Base-by-base conservation (phyloP, 2,888 invertebrate genomes). In the Yponomeuta malinellus region DNA sequence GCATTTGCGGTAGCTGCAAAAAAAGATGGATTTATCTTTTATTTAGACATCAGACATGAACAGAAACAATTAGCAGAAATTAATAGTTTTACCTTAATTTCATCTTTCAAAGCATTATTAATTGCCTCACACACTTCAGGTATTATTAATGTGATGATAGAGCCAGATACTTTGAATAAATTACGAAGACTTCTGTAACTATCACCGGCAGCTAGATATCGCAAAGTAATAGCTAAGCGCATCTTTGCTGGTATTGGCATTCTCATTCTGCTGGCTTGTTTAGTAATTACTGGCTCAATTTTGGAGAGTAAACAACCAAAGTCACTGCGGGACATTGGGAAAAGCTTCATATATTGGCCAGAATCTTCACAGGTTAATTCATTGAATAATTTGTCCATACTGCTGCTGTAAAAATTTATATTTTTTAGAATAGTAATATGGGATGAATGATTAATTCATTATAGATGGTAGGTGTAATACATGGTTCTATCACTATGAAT, bases 81-180 rank as follows among this genome's bases (percentile, higher is more conserved):
- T 59, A 12, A 6, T 59, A 59, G 2, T 59, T 59, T 59, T 59
- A 59, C 52, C 52, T 59, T 4, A 15, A 59, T 12, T 59, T 59
- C 52, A 59, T 59, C 52, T 59, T 59, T 59, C 15, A 59, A 59
- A 59, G 15, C 52, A 59, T 59, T 15, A 59, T 59, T 59, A 15
- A 59, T 59, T 59, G 52, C 52, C 52, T 59, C 52, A 59, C 52
- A 59, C 12, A 59, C 52, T 59, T 59, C 52, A 59, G 52, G 52
- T 15, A 59, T 59, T 15, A 59, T 59, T 15, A 59, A 4, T 3
- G 52, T 59, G 15, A 59, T 59, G 52, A 15, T 59, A 15, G 52
- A 59, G 52, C 15, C 52, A 59, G 52, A 59, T 2, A 59, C 52
- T 15, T 59, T 59, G 15, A 59, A 59, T 59, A 59, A 59, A 59